Evolutionary conservation across 1,140 invertebrate species (phyloP).

Genomic region (Magallana angulata): DNA sequence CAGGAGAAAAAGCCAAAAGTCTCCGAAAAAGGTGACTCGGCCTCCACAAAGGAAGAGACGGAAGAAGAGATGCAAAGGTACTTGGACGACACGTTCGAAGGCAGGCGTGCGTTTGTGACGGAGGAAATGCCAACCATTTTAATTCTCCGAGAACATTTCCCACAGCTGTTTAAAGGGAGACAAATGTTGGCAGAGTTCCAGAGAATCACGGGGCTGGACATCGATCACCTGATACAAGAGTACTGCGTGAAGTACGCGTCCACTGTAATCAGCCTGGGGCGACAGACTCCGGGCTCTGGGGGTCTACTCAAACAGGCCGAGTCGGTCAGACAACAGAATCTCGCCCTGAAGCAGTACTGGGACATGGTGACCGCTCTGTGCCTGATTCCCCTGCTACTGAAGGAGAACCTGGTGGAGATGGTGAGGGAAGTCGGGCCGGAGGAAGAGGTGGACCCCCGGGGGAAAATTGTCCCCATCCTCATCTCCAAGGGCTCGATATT

Average conservation of each 20-base stretch:
- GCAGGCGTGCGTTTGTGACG: conserved; percentile 72
- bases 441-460: conserved; percentile 72
- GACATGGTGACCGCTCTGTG: conserved; percentile 76
- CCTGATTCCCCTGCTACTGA: conserved; percentile 71
- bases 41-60: conserved; percentile 44
- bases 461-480: conserved; percentile 75
- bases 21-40: conserved; percentile 52
- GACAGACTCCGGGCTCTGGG: conserved; percentile 66
- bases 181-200: conserved; percentile 75
- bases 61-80: conserved; percentile 72
- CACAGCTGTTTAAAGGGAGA: conserved; percentile 71
- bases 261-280: conserved; percentile 69
- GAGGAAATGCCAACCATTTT: conserved; percentile 73
- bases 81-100: conserved; percentile 75
- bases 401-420: conserved; percentile 76
- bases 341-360: conserved; percentile 74
- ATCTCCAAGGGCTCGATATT: conserved; percentile 74
- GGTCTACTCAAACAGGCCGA: conserved; percentile 71
- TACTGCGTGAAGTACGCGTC: conserved; percentile 74
- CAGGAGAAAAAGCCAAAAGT: conserved; percentile 65
- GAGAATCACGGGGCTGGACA: conserved; percentile 73
- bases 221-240: conserved; percentile 75
- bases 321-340: conserved; percentile 71
- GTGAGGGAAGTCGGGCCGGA: conserved; percentile 74
- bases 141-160: conserved; percentile 71